Conservation (phyloP, 1,140 invertebrate genomes). For the Lasaia peninsularis region DNA sequence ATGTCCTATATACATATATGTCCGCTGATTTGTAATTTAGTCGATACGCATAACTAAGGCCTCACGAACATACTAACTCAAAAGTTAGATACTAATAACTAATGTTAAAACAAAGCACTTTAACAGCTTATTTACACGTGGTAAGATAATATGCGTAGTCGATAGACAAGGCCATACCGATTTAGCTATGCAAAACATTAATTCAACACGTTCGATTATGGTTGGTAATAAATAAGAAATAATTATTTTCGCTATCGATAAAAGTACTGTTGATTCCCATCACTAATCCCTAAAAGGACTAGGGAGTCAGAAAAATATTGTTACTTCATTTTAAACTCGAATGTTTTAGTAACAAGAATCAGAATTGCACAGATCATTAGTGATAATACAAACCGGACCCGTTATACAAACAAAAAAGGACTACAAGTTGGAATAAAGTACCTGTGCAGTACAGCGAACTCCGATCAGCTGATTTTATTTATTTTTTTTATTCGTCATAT, state of each 20-base stretch:
- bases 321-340: neutral
- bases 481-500: neutral
- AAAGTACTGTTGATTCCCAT: neutral
- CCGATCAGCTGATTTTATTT: constrained; percentile 8
- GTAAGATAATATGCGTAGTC: constrained; percentile 7
- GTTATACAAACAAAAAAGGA: constrained; percentile 9
- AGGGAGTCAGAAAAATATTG: neutral
- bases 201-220: constrained; percentile 5
- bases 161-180: constrained; percentile 1
- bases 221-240: too few relatives aligned
- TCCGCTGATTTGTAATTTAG: too few relatives aligned
- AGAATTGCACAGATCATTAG: neutral
- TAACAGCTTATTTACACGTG: neutral
- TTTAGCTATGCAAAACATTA: constrained; percentile 4
- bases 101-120: constrained; percentile 7
- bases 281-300: neutral
- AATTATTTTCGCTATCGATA: constrained; percentile 1
- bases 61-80: too few relatives aligned
- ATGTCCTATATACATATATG: too few relatives aligned
- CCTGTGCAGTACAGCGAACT: neutral
- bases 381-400: neutral
- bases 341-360: neutral
- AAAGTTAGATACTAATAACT: neutral
- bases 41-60: too few relatives aligned
- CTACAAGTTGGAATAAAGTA: too few relatives aligned